These are phyloP conservation scores for Periophthalmus magnuspinnatus DNA, from an alignment of 2,797 vertebrate species.

Conservation along the genomic window DNA sequence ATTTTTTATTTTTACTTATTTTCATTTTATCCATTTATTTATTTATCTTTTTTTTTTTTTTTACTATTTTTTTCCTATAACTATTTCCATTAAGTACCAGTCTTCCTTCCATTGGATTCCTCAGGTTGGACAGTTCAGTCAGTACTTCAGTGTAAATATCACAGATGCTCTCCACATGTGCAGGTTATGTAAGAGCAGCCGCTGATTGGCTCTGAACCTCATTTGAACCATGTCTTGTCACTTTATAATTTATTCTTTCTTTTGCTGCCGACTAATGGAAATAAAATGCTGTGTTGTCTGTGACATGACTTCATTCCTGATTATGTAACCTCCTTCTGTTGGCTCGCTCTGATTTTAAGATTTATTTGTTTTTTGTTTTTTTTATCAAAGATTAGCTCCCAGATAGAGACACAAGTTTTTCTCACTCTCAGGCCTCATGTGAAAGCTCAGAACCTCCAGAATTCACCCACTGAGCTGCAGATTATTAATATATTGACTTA, in stretches of 20 bases:
- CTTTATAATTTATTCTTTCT: conserved; percentile 7
- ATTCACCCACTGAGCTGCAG: too few relatives aligned
- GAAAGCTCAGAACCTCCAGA: too few relatives aligned
- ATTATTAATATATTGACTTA: too few relatives aligned
- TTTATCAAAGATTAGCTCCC: conserved; percentile 9
- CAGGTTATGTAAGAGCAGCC: background rate
- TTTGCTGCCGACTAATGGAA: background rate
- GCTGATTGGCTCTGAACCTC: background rate
- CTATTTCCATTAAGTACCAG: too few relatives aligned
- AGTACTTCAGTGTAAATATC: background rate
- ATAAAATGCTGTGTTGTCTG: conserved; percentile 25
- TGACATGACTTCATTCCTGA: conserved; percentile 27
- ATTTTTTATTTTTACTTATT: too few relatives aligned
- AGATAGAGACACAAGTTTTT: too few relatives aligned
- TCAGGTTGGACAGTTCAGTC: background rate
- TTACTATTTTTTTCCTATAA: too few relatives aligned
- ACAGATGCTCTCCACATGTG: background rate
- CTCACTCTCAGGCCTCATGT: too few relatives aligned
- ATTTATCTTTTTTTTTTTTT: too few relatives aligned
- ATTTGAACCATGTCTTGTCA: background rate
- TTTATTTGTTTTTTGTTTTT: conserved; percentile 32
- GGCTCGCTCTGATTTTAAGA: conserved; percentile 21
- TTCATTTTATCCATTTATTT: too few relatives aligned
- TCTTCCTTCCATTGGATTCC: background rate
- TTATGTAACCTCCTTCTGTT: conserved; percentile 38